A percentile compares a stretch with the other conserved stretches of the same genome.
These are phyloP conservation scores for Pseudochaenichthys georgianus DNA, from an alignment of 2,797 vertebrate species.

Conservation along the genomic window DNA sequence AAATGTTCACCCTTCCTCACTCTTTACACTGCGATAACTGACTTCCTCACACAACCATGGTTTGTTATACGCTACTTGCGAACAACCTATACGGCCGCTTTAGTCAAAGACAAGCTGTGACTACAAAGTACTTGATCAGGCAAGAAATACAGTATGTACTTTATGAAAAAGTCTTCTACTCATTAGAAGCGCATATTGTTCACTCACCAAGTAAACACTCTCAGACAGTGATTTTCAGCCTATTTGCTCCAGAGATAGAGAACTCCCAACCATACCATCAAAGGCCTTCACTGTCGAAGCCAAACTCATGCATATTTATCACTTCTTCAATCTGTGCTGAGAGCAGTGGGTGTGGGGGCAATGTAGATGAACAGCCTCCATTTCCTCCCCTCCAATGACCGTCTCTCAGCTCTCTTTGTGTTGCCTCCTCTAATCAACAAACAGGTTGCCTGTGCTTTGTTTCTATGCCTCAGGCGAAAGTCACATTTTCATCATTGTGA, in stretches of 20 bases:
- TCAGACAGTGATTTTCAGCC: slow-evolving; percentile 71
- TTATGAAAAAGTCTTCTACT: slow-evolving; percentile 23
- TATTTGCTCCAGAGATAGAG: slow-evolving; percentile 69
- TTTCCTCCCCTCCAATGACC: slow-evolving; percentile 74
- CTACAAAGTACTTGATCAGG: not conserved
- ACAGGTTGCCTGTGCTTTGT: slow-evolving; percentile 63
- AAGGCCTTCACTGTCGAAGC: slow-evolving; percentile 64
- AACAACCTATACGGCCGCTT: no score
- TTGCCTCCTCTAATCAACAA: slow-evolving; percentile 71
- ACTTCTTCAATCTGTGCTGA: slow-evolving; percentile 76
- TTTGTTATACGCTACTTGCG: no score
- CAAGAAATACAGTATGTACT: slow-evolving; percentile 4
- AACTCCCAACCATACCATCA: slow-evolving; percentile 72
- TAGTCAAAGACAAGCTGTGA: slow-evolving; percentile 17
- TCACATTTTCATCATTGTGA: slow-evolving; percentile 77
- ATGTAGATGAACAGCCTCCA: slow-evolving; percentile 51
- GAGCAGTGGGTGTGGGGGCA: slow-evolving; percentile 43
- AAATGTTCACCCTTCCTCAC: no score
- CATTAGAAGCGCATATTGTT: slow-evolving; percentile 63
- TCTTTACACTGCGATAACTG: no score
- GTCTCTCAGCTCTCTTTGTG: slow-evolving; percentile 63
- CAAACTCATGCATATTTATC: slow-evolving; percentile 85
- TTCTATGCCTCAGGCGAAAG: slow-evolving; percentile 66
- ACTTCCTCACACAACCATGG: no score
- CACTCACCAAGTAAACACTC: slow-evolving; percentile 44